Evolutionary conservation across 1,140 invertebrate species (phyloP).

Genomic region (Cherax quadricarinatus): DNA sequence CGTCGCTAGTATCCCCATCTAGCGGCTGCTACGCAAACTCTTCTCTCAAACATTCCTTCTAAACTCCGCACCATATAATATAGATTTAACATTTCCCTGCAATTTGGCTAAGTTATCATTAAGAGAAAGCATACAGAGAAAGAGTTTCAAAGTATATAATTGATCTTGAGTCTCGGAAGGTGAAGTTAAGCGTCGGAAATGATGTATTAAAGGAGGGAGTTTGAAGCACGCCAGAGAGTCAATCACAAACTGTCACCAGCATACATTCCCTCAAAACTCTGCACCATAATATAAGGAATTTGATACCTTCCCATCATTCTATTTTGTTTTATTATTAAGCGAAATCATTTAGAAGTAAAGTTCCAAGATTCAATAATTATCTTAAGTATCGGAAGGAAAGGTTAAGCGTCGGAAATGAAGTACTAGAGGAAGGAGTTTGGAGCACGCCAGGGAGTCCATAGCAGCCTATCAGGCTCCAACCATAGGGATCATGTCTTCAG

Average conservation of each 20-base stretch:
- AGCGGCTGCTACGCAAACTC: conserved; percentile 37
- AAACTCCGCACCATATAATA: conserved; percentile 12
- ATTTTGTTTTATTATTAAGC: neutral
- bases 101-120: neutral
- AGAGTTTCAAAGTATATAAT: neutral
- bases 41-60: neutral
- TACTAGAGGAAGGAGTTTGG: neutral
- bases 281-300: neutral
- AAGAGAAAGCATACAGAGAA: neutral
- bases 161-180: neutral
- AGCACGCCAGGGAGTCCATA: conserved; percentile 34
- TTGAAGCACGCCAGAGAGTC: conserved; percentile 26
- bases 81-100: neutral
- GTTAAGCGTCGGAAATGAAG: conserved; percentile 42
- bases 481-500: conserved; percentile 61
- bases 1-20: conserved; percentile 43
- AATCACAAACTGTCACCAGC: neutral
- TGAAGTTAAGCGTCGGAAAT: conserved; percentile 43
- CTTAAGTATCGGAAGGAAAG: neutral
- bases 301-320: too few relatives aligned
- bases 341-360: neutral
- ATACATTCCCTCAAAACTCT: neutral
- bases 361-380: neutral
- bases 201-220: neutral
- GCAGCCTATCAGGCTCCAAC: conserved; percentile 60